Base-by-base conservation (phyloP, 2,888 invertebrate genomes). In the Ophion costatus region DNA sequence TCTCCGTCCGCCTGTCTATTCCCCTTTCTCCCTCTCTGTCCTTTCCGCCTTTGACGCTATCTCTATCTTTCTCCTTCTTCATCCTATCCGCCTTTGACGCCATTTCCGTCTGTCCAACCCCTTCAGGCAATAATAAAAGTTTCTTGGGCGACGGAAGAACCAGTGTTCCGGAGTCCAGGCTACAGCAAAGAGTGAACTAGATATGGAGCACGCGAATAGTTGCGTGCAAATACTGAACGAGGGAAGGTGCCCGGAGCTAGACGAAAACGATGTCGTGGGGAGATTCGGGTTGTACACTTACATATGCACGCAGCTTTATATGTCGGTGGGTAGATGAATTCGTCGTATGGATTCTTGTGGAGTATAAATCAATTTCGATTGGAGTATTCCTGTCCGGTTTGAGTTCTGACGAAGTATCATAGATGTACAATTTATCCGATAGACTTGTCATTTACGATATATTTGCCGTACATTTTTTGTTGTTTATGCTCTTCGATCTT, bases 101-200 rank as follows among this genome's bases (percentile, higher is more conserved):
- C 56, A n/a, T 51, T 45, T 45, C 80, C 45, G n/a, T 77, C 42
- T 20, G 29, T 85, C 45, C 82, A 69, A 76, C 67, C 82, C 79
- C 88, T 87, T 81, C 85, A 88, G 89, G 90, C 87, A 90, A 90
- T 90, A 90, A 90, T 90, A 90, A 90, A 90, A 90, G 89, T 90
- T 90, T 88, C 87, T 84, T 84, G 75, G 81, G 84, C 87, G 82
- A 83, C 87, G 89, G 86, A 63, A 75, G 64, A 82, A 88, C 86
- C 82, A 59, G 85, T 84, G 88, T 89, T 89, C 86, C 81, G 80
- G 76, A 78, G 74, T 71, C 79, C 71, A 33, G 63, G 75, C 56
- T 70, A 42, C 56, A 83, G 73, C 81, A 69, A 75, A 63, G 69
- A 22, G 59, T 66, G 64, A 64, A 66, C 63, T 20, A 76, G 74